Percentiles rank a stretch among this genome's conserved stretches.
Evolutionary conservation across 2,797 vertebrate genomes (phyloP).

Genomic region (Coluber constrictor): DNA sequence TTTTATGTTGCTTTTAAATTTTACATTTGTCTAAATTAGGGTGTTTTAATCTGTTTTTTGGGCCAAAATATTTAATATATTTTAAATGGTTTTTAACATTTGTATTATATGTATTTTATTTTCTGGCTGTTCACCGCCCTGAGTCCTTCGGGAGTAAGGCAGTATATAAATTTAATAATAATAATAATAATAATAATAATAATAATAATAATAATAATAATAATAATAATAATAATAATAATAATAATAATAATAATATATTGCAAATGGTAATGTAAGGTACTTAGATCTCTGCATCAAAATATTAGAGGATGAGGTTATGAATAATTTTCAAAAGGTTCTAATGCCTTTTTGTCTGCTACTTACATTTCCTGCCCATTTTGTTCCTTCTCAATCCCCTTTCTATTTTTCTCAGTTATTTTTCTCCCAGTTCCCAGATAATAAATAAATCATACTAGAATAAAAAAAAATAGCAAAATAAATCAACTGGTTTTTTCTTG

Average conservation of each 20-base stretch:
- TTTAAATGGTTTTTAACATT: no score
- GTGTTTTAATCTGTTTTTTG: no score
- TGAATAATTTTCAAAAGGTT: neutral
- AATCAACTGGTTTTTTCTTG: neutral
- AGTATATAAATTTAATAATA: no score
- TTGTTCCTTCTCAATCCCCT: neutral
- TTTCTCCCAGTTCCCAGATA: neutral
- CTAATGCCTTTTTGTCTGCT: neutral
- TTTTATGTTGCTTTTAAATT: no score
- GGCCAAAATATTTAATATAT: no score
- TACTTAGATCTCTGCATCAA: neutral
- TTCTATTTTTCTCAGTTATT: neutral
- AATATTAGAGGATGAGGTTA: neutral
- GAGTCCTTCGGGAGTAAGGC: no score
- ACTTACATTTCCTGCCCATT: neutral
- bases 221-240: no score
- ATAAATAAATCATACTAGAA: neutral
- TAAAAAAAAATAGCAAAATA: neutral
- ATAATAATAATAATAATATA: neutral
- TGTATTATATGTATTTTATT: no score
- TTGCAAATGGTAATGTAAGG: neutral
- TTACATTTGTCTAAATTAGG: no score
- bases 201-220: no score
- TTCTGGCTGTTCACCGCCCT: no score
- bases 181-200: no score